A percentile compares a stretch with the other conserved stretches of the same genome.
These are phyloP conservation scores for Sceliomorpha sp. DNA, from an alignment of 2,888 invertebrate species.

Conservation along the genomic window DNA sequence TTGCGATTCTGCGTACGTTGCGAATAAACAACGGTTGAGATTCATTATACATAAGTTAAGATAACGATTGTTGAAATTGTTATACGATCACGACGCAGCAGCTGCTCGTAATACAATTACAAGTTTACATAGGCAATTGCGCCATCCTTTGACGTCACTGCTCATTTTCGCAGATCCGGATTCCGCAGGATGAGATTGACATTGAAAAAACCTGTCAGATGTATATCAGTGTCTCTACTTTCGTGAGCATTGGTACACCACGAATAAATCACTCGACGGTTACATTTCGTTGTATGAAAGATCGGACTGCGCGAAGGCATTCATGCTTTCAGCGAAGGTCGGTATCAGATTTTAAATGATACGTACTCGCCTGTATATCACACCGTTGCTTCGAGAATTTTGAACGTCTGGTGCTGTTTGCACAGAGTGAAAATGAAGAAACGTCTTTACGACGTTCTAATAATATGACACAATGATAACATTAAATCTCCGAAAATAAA, in stretches of 20 bases:
- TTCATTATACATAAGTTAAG: no score
- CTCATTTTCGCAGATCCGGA: conserved; percentile 37
- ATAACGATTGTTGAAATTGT: no score
- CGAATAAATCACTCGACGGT: conserved; percentile 31
- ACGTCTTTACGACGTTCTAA: no score
- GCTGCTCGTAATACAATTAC: conserved; percentile 7
- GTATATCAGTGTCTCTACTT: conserved; percentile 26
- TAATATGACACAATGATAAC: no score
- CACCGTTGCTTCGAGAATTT: no score
- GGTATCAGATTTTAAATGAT: conserved; percentile 15
- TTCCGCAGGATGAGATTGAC: conserved; percentile 46
- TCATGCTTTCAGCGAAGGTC: conserved; percentile 35
- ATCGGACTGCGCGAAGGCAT: conserved; percentile 26
- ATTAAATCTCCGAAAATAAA: no score
- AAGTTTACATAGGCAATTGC: not conserved
- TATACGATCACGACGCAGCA: no score
- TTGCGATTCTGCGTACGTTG: no score
- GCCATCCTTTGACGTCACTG: conserved; percentile 29
- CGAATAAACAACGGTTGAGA: no score
- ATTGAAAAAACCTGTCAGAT: conserved; percentile 42
- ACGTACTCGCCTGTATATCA: no score
- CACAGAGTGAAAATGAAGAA: no score
- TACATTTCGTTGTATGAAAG: conserved; percentile 26
- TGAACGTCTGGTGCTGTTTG: no score
- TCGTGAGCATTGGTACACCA: conserved; percentile 35